These are phyloP conservation scores for Onychomys arenicola DNA, from an alignment of 2,797 vertebrate species.

Conservation along the genomic window DNA sequence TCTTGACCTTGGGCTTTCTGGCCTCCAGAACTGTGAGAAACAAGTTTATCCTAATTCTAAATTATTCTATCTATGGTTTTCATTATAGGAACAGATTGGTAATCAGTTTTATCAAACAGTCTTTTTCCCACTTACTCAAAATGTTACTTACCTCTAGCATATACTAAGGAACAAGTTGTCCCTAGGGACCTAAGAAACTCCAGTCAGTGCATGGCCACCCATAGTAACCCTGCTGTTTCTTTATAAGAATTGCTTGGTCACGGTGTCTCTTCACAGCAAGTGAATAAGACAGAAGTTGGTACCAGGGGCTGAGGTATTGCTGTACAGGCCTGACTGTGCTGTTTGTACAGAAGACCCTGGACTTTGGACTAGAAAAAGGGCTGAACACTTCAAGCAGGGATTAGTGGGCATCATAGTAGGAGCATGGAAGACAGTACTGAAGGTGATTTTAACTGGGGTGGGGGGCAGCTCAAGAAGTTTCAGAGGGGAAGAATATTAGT, in stretches of 20 bases:
- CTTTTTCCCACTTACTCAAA: slow-evolving; percentile 12
- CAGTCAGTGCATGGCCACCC: background rate
- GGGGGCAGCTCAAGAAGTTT: background rate
- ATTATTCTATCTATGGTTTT: background rate
- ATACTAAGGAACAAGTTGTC: background rate
- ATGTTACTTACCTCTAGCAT: background rate
- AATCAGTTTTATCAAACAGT: slow-evolving; percentile 24
- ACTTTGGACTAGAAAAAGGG: background rate
- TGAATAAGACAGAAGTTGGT: background rate
- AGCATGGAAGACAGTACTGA: background rate
- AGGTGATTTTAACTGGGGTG: background rate
- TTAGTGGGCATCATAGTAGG: background rate
- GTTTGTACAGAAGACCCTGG: background rate
- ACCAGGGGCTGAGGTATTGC: background rate
- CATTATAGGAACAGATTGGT: background rate
- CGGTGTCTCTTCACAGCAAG: background rate
- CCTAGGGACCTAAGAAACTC: background rate
- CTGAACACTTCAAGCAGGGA: background rate
- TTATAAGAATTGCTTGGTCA: background rate
- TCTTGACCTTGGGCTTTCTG: background rate
- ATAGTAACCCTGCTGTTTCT: background rate
- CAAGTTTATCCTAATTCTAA: background rate
- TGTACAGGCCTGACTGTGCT: background rate
- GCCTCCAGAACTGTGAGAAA: background rate
- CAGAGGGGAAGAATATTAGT: background rate